Base-by-base conservation (phyloP, 2,113 vertebrate species). In the Pelodiscus sinensis region DNA sequence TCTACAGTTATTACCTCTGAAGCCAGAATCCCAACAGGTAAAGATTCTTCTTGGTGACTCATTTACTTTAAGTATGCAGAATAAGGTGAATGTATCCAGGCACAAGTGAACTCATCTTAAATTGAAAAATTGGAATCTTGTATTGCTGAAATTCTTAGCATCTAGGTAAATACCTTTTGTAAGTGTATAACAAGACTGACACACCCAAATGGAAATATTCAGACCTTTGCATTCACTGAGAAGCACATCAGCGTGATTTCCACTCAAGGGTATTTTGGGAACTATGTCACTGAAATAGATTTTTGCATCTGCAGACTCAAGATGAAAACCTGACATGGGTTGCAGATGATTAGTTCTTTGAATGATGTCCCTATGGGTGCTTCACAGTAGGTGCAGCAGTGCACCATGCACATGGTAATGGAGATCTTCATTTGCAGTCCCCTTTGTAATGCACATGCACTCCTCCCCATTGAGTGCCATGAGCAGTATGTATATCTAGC, bases 11-110 rank as follows among this genome's bases (percentile, higher is more conserved):
- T 92, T 97, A 29, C 98, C 98, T 4, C 97, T 99, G 91, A 99
- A 99, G 96, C 88, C 96, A 58, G 97, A 97, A 92, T 94, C 97
- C 25, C 98, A 98, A 80, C 99, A 99, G 98, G 99, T 99, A 97
- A 98, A 88, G 3, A 2, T 31, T 82, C 18, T 75, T n/a, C 25
- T 51, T 18, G 21, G n/a, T 57, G n/a, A 2, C 84, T 93, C 81
- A 58, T 58, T 68, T 78, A 62, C 7, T 83, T 0, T 62, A 73
- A 77, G 7, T 9, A 13, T 79, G 44, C 12, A 44, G 31, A 65
- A 38, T 9, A 60, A 85, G 50, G 27, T 56, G 3, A 35, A n/a
- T 56, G n/a, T 29, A 24, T 78, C 54, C 8, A 51, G 65, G 22
- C 13, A 77, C 31, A 86, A 25, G 27, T 35, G 19, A 15, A 9